Percentiles rank a stretch among this genome's conserved stretches.
Evolutionary conservation across 2,113 vertebrate genomes (phyloP).

Genomic region (Myrmecophaga tridactyla): DNA sequence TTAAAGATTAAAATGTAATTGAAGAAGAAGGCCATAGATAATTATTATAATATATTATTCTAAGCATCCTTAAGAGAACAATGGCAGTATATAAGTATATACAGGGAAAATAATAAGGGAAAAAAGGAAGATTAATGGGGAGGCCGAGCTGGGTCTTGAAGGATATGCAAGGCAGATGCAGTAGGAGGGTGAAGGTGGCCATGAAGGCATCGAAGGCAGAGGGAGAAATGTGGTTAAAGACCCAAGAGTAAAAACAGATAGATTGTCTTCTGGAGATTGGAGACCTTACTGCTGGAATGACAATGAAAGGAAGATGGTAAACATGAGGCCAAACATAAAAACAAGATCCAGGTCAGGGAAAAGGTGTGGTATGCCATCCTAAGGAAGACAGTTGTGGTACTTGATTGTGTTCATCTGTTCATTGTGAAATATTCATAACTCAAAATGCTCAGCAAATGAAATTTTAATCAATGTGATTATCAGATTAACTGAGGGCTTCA

Average conservation of each 20-base stretch:
- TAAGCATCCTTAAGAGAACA: neutral
- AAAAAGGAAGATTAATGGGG: neutral
- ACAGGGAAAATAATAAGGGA: neutral
- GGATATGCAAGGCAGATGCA: neutral
- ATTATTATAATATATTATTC: neutral
- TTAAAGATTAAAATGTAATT: neutral
- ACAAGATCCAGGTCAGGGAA: neutral
- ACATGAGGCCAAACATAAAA: neutral
- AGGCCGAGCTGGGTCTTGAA: neutral
- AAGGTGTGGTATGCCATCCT: neutral
- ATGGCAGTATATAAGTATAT: neutral
- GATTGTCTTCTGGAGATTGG: neutral
- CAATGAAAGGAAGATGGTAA: neutral
- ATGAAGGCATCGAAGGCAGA: neutral
- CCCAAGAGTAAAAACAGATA: neutral
- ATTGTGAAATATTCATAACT: neutral
- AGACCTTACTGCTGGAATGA: neutral
- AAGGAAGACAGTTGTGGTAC: neutral
- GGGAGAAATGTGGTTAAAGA: neutral
- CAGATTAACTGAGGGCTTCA: neutral
- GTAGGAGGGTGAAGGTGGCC: neutral
- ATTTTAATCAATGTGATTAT: neutral
- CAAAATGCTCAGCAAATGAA: neutral
- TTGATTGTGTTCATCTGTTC: neutral
- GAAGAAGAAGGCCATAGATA: neutral